A percentile compares a stretch with the other conserved stretches of the same genome.
phyloP scores from a whole-genome alignment of 2,113 vertebrate species.

The Gymnarchus niloticus region DNA sequence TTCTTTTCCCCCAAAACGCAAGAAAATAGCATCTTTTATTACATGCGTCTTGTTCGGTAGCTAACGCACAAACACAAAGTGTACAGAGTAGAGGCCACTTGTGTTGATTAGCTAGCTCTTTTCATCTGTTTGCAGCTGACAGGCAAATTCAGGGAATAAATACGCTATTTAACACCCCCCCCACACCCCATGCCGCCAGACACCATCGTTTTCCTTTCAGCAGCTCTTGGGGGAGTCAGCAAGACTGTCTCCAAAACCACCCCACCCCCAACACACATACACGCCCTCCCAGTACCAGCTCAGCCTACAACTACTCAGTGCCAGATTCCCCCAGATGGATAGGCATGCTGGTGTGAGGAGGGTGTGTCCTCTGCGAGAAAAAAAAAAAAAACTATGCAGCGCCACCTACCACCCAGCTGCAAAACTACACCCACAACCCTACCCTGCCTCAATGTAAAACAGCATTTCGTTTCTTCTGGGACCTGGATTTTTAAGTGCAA shows the following conservation, averaged over 20 bases:
- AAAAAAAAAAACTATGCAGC: not conserved
- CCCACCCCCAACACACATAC: not conserved
- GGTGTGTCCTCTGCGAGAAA: not conserved
- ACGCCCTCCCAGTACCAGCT: not conserved
- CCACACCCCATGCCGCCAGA: not conserved
- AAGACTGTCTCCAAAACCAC: not conserved
- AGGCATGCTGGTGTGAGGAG: no score
- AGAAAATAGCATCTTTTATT: conserved; percentile 7
- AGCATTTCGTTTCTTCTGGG: not conserved
- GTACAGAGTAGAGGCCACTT: not conserved
- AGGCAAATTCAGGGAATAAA: conserved; percentile 7
- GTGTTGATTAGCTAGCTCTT: not conserved
- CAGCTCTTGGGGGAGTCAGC: not conserved
- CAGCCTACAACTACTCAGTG: not conserved
- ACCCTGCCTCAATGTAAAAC: not conserved
- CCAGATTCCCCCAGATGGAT: not conserved
- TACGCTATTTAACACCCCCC: not conserved
- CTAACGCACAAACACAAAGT: not conserved
- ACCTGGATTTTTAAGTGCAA: not conserved
- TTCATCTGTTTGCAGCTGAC: not conserved
- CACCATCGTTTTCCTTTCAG: not conserved
- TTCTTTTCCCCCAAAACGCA: not conserved
- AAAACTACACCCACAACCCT: not conserved
- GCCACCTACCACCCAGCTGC: not conserved
- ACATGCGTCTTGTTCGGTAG: not conserved